phyloP scores from a whole-genome alignment of 2,888 invertebrate genomes.

The Mantis religiosa region DNA sequence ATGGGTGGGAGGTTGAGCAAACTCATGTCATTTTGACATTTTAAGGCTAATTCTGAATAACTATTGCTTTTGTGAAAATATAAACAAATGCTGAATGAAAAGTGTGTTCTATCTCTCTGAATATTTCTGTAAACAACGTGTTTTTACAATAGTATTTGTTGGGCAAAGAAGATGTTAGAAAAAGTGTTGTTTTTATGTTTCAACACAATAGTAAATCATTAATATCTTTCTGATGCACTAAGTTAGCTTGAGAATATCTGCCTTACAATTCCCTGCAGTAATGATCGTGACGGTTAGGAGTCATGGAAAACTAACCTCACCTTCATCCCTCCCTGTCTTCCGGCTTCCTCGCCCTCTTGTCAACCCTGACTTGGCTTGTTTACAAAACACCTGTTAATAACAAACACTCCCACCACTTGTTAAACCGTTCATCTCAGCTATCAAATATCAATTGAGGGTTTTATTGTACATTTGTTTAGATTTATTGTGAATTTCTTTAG shows the following conservation, averaged over 20 bases:
- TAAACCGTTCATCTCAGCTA: not conserved
- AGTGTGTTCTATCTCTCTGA: not conserved
- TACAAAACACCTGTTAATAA: not conserved
- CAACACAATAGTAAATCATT: not conserved
- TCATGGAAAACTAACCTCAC: not conserved
- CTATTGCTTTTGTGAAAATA: not conserved
- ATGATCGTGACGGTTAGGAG: not conserved
- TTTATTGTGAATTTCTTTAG: no score
- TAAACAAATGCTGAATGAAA: not conserved
- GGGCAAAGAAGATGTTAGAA: not conserved
- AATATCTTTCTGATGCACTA: not conserved
- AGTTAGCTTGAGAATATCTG: not conserved
- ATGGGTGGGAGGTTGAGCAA: not conserved
- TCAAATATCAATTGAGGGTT: not conserved
- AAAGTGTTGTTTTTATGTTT: not conserved
- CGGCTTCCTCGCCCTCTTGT: not conserved
- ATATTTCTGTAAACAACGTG: not conserved
- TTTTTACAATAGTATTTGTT: not conserved
- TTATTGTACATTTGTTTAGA: no score
- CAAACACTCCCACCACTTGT: not conserved
- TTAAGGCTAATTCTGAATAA: not conserved
- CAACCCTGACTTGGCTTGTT: not conserved
- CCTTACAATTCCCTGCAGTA: not conserved
- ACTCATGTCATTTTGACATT: not conserved
- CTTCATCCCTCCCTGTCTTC: not conserved